Conservation (phyloP, 2,888 invertebrate species). For the Blastobasis adustella region DNA sequence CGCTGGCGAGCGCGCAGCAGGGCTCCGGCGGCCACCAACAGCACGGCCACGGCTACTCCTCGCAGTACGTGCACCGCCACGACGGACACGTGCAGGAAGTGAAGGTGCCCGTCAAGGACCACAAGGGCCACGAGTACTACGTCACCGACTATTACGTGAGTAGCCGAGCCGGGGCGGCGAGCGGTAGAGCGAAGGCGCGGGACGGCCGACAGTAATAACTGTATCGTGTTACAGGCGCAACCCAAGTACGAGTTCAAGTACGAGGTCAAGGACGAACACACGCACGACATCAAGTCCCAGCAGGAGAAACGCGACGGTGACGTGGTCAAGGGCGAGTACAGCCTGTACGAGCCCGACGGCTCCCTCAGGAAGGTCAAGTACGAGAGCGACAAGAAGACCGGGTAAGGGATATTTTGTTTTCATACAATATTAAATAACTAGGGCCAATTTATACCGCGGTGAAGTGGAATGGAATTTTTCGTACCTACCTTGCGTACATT, state of each 20-base stretch:
- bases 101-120: background rate
- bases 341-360: conserved; percentile 29
- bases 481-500: too few relatives aligned
- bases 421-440: too few relatives aligned
- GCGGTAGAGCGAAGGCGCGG: background rate
- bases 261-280: conserved; percentile 34
- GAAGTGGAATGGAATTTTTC: too few relatives aligned
- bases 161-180: background rate
- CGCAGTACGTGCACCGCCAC: background rate
- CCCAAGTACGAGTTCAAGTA: conserved; percentile 34
- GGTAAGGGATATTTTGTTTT: conserved; percentile 18
- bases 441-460: too few relatives aligned
- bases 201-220: background rate
- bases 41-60: conserved; percentile 33
- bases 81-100: background rate
- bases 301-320: conserved; percentile 34
- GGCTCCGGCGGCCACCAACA: conserved; percentile 21
- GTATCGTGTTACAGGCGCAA: conserved; percentile 23
- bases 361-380: conserved; percentile 29
- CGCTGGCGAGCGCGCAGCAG: conserved; percentile 16
- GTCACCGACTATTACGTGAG: background rate
- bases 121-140: background rate
- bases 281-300: conserved; percentile 33
- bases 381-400: conserved; percentile 32
- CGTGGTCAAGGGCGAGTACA: conserved; percentile 29